Evolutionary conservation across 2,797 vertebrate genomes (phyloP).

Genomic region (Sebastes steindachneri): DNA sequence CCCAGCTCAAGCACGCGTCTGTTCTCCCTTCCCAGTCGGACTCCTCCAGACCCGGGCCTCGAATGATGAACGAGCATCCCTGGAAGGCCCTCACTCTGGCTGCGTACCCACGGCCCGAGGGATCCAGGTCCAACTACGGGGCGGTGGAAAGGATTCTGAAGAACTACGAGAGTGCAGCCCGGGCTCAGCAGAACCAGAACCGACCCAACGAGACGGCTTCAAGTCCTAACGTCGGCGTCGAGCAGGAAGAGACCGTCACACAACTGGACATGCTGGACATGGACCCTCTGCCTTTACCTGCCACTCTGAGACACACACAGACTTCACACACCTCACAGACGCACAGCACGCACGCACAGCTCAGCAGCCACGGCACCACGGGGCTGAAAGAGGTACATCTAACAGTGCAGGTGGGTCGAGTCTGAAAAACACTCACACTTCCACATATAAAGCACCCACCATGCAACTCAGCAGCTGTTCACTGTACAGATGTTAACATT

Average conservation of each 20-base stretch:
- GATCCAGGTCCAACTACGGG: slow-evolving; percentile 95
- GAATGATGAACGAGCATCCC: slow-evolving; percentile 86
- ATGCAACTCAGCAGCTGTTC: background rate
- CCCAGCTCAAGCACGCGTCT: slow-evolving; percentile 40
- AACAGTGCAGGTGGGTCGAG: slow-evolving; percentile 80
- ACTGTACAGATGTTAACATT: background rate
- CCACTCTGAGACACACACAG: slow-evolving; percentile 51
- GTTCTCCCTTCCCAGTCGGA: slow-evolving; percentile 64
- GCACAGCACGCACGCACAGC: slow-evolving; percentile 47
- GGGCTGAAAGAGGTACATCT: slow-evolving; percentile 65
- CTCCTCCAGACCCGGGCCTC: slow-evolving; percentile 65
- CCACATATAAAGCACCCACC: background rate
- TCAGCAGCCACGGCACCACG: slow-evolving; percentile 60
- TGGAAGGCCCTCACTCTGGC: slow-evolving; percentile 93
- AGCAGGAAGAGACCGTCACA: slow-evolving; percentile 74
- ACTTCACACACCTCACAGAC: slow-evolving; percentile 36
- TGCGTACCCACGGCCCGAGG: slow-evolving; percentile 91
- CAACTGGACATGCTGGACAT: slow-evolving; percentile 85
- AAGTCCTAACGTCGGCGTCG: slow-evolving; percentile 60
- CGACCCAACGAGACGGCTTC: slow-evolving; percentile 27
- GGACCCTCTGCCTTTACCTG: slow-evolving; percentile 75
- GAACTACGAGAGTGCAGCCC: slow-evolving; percentile 88
- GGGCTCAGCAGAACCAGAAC: slow-evolving; percentile 73
- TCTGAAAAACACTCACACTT: background rate
- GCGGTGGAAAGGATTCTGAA: slow-evolving; percentile 94